A percentile compares a stretch with the other conserved stretches of the same genome.
Conservation (phyloP, 2,888 invertebrate species). For the Diadegma fenestrale region DNA sequence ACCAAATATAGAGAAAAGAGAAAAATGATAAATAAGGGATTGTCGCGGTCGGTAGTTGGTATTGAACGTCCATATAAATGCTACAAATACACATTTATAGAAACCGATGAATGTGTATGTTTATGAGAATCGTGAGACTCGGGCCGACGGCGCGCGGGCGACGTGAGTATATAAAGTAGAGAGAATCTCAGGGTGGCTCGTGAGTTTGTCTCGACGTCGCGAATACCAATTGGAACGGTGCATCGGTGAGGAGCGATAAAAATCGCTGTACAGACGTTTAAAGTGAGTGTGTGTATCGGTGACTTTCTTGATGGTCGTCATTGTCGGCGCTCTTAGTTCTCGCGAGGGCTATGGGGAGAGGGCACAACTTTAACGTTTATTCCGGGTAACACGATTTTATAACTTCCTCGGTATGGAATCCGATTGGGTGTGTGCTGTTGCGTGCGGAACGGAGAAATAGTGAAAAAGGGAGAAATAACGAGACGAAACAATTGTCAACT, state of each 20-base stretch:
- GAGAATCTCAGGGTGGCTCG: constrained; percentile 49
- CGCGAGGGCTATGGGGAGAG: constrained; percentile 33
- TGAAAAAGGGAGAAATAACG: neutral
- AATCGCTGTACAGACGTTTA: constrained; percentile 18
- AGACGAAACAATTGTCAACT: constrained; percentile 31
- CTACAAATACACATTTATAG: neutral
- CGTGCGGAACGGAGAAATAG: constrained; percentile 18
- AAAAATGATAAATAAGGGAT: constrained; percentile 51
- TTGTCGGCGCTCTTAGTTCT: constrained; percentile 47
- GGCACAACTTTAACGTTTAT: constrained; percentile 73
- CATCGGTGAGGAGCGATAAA: constrained; percentile 55
- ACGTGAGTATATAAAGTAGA: constrained; percentile 37
- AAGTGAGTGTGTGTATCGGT: neutral
- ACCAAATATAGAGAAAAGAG: constrained; percentile 3
- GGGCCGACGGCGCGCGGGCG: constrained; percentile 46
- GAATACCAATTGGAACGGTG: constrained; percentile 70
- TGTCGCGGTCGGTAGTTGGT: constrained; percentile 17
- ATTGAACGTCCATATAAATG: neutral
- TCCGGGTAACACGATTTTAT: constrained; percentile 81
- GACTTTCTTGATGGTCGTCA: constrained; percentile 37
- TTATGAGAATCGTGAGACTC: constrained; percentile 40
- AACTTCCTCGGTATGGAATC: constrained; percentile 78
- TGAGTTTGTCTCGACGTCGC: constrained; percentile 52
- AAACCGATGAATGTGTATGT: neutral
- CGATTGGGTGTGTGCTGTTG: constrained; percentile 21